Conservation (phyloP, 2,888 invertebrate genomes). For the Andrena dorsata region DNA sequence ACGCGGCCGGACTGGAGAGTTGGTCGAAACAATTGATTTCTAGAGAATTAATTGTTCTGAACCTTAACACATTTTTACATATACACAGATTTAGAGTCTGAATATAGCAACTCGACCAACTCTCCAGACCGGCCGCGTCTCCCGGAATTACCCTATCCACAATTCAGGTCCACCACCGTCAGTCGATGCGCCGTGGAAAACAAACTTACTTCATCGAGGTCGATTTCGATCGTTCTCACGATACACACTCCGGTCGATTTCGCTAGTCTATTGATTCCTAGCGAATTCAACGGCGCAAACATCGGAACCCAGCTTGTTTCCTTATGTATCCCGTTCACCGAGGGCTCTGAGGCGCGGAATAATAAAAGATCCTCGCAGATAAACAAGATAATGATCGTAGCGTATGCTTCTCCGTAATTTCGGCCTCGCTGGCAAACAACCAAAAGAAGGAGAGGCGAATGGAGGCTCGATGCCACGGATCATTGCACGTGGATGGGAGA, state of each 20-base stretch:
- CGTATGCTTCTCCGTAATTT: slow-evolving; percentile 3
- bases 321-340: background rate
- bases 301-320: background rate
- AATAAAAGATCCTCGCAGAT: background rate
- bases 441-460: background rate
- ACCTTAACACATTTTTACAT: too few species aligned
- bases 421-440: background rate
- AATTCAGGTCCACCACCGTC: background rate
- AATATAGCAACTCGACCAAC: too few species aligned
- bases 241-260: background rate
- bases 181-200: background rate
- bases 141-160: too few species aligned
- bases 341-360: background rate
- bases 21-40: too few species aligned
- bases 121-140: too few species aligned
- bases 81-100: too few species aligned
- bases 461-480: slow-evolving; percentile 2
- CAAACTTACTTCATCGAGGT: background rate
- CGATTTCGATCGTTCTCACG: background rate
- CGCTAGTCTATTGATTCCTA: background rate
- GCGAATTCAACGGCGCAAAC: background rate
- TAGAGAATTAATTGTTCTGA: too few species aligned
- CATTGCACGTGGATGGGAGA: slow-evolving; percentile 34
- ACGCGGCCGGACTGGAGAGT: too few species aligned
- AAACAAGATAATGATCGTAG: slow-evolving; percentile 18